phyloP scores from a whole-genome alignment of 2,888 invertebrate genomes.

The Crematogaster levior region DNA sequence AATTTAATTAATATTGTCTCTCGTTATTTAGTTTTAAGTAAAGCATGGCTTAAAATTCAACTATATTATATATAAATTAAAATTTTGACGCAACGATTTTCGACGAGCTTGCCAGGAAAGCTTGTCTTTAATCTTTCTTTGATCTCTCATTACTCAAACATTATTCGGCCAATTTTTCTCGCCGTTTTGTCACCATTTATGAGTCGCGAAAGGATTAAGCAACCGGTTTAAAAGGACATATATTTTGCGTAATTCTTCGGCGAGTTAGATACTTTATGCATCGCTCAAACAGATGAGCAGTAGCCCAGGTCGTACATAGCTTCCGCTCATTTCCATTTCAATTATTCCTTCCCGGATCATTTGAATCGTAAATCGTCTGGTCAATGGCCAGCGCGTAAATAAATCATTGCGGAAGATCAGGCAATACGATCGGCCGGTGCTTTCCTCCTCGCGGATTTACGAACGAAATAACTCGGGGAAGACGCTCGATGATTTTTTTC shows the following conservation, averaged over 20 bases:
- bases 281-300: constrained; percentile 2
- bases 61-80: no score
- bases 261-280: neutral
- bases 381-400: constrained; percentile 51
- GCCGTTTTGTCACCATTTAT: neutral
- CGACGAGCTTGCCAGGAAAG: neutral
- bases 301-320: neutral
- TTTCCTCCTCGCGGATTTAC: constrained; percentile 56
- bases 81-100: neutral
- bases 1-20: neutral
- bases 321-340: constrained; percentile 47
- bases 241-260: neutral
- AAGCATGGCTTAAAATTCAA: neutral
- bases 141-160: neutral
- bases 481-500: constrained; percentile 63
- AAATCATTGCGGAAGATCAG: constrained; percentile 54
- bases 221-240: neutral
- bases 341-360: constrained; percentile 38
- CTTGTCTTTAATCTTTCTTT: neutral
- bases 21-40: neutral
- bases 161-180: neutral
- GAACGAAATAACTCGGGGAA: constrained; percentile 51
- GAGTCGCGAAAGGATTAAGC: neutral
- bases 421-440: constrained; percentile 1
- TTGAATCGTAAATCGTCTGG: constrained; percentile 57